Evolutionary conservation across 2,113 vertebrate species (phyloP).

Genomic region (Siniperca chuatsi): DNA sequence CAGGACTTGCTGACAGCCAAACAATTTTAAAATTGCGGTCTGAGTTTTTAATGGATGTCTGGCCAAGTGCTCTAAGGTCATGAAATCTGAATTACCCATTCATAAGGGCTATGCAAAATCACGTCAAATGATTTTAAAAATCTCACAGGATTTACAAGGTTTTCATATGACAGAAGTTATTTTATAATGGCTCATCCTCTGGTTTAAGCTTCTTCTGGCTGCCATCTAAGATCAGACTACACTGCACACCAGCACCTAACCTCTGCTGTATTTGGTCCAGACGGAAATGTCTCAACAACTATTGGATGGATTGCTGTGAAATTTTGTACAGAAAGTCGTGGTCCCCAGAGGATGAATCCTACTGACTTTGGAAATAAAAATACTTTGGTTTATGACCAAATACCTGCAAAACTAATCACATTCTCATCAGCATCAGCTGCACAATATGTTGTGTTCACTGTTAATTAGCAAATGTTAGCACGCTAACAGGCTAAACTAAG

Average conservation of each 20-base stretch:
- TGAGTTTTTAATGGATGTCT: slow-evolving; percentile 23
- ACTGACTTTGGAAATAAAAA: not conserved
- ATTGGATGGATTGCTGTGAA: no score
- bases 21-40: slow-evolving; percentile 6
- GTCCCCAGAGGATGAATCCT: not conserved
- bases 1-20: slow-evolving; percentile 28
- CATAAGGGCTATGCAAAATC: not conserved
- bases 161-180: slow-evolving; percentile 13
- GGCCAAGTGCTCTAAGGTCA: slow-evolving; percentile 16
- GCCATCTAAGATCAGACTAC: not conserved
- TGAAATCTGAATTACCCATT: slow-evolving; percentile 19
- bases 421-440: no score
- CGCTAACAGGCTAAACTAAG: not conserved
- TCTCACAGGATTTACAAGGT: not conserved
- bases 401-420: not conserved
- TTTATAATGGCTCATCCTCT: not conserved
- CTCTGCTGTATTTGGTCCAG: not conserved
- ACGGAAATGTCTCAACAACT: not conserved
- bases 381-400: not conserved
- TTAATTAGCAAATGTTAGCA: not conserved
- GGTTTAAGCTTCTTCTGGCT: slow-evolving; percentile 8
- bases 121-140: not conserved
- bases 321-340: not conserved
- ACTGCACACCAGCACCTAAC: not conserved
- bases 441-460: not conserved